Percentiles rank a stretch among this genome's conserved stretches.
These are phyloP conservation scores for Enoplolaimus lenunculus DNA, from an alignment of 2,888 invertebrate genomes.

Conservation along the genomic window DNA sequence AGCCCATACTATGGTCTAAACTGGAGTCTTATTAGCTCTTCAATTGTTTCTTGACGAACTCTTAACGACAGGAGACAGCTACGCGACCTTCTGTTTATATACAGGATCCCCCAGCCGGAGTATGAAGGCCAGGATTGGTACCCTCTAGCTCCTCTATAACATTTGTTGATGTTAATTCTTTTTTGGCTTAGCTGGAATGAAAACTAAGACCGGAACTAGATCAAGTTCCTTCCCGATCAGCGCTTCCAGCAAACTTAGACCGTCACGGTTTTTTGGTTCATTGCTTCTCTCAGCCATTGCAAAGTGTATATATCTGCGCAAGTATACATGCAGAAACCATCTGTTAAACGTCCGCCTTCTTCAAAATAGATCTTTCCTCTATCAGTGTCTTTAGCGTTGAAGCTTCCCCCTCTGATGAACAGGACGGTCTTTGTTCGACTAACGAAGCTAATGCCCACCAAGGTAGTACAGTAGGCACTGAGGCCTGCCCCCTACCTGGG, in stretches of 20 bases:
- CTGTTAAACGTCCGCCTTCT: neutral
- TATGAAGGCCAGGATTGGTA: neutral
- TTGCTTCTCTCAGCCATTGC: neutral
- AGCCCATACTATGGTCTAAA: neutral
- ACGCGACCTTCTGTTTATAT: neutral
- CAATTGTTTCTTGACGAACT: neutral
- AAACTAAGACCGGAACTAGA: neutral
- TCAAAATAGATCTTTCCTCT: neutral
- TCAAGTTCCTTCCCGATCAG: neutral
- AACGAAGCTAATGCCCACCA: too few relatives aligned
- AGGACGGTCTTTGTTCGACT: too few relatives aligned
- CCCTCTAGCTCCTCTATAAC: neutral
- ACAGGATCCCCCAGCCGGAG: neutral
- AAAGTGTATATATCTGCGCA: neutral
- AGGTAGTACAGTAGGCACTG: too few relatives aligned
- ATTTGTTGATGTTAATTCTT: neutral
- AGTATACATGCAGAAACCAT: neutral
- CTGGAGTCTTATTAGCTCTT: neutral
- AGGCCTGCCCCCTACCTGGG: too few relatives aligned
- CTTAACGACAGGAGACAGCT: neutral
- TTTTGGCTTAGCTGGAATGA: neutral
- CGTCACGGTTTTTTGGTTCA: neutral
- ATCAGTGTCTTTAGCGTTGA: neutral
- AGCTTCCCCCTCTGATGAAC: too few relatives aligned
- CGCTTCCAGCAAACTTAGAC: neutral